Base-by-base conservation (phyloP, 2,888 invertebrate genomes). In the Acanthosepion pharaonis region DNA sequence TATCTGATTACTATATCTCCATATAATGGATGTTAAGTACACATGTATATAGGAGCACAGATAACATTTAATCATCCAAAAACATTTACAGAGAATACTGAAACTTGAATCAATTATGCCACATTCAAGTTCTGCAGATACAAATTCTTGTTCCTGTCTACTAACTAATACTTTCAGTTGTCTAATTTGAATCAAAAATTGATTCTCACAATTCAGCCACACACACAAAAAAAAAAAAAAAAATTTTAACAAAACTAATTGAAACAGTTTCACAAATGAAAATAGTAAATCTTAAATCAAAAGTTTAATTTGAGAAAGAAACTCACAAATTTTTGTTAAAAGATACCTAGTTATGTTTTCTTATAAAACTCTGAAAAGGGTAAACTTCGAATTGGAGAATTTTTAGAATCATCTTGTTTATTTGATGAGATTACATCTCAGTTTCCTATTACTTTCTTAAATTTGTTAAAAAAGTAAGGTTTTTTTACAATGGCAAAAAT, bases 21-120 rank as follows among this genome's bases (percentile, higher is more conserved):
- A 78, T 78, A 78, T 78, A 78, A 78, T 78, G 78, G 78, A 78
- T 78, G 78, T 78, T 78, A 78, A 78, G 78, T 78, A 78, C 78
- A 78, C 5, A 28, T 55, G 55, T 55, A 55, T 28, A 78, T n/a
- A 78, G n/a, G 78, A 78, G n/a, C 11, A 78, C n/a, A 78, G 78
- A 78, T 78, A 78, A 78, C 78, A 78, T 78, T 78, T 78, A 78
- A 78, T 78, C 78, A 78, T 78, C 78, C 78, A 78, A 78, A 78
- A 78, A 78, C 78, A 78, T n/a, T 33, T 78, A 33, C 25, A 55
- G 18, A 78, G 28, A 78, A 78, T 78, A n/a, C n/a, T 78, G 33
- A 78, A 78, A 78, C 78, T 78, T 78, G 78, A 78, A 78, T 78
- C n/a, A 78, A n/a, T 78, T 78, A 78, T n/a, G n/a, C 78, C 78